These are phyloP conservation scores for Copsychus sechellarum DNA, from an alignment of 2,113 vertebrate genomes.

Conservation along the genomic window DNA sequence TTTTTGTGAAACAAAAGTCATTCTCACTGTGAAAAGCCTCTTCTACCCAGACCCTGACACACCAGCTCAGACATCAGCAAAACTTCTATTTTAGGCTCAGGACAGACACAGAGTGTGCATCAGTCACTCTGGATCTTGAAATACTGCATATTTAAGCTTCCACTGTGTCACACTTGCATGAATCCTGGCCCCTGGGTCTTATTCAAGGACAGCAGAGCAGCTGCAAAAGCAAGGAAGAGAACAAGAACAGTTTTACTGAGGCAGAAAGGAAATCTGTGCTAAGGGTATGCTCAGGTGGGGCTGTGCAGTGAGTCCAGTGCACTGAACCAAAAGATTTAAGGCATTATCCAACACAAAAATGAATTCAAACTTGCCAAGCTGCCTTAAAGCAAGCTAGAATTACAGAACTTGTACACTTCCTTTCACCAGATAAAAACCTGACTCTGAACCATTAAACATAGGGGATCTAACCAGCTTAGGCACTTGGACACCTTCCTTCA, in stretches of 20 bases:
- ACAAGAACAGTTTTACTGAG: background rate
- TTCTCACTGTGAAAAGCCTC: background rate
- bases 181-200: background rate
- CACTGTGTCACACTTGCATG: background rate
- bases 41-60: constrained; percentile 28
- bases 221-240: background rate
- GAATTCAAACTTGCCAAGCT: background rate
- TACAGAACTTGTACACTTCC: background rate
- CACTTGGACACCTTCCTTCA: background rate
- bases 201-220: constrained; percentile 38
- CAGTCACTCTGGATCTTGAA: constrained; percentile 6
- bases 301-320: background rate
- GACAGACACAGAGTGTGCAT: background rate
- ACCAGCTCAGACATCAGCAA: background rate
- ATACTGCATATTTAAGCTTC: background rate
- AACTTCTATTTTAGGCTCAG: background rate
- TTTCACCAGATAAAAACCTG: background rate
- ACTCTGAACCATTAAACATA: background rate
- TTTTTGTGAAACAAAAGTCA: background rate
- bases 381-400: background rate
- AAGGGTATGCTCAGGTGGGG: background rate
- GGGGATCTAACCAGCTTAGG: background rate
- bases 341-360: background rate
- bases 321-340: background rate
- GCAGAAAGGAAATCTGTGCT: background rate